Base-by-base conservation (phyloP, 2,888 invertebrate species). In the Megalurothrips usitatus region DNA sequence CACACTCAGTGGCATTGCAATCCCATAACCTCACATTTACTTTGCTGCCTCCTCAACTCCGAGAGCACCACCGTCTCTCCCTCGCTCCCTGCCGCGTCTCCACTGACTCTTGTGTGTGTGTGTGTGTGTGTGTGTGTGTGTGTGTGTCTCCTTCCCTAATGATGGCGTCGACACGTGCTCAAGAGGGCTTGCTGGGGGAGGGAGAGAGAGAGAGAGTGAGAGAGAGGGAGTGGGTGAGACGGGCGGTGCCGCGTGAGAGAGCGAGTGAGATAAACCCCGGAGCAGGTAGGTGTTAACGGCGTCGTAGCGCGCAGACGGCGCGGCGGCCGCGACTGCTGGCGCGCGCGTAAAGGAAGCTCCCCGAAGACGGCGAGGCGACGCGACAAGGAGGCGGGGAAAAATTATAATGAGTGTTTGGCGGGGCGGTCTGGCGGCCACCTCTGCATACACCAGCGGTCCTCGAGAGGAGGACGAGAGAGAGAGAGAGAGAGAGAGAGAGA, bases 81-180 rank as follows among this genome's bases (percentile, higher is more conserved):
- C 23, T 23, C n/a, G 1, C 23, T 68, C n/a, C 11, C 68, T 68
- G 23, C 68, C 68, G 23, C 63, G 19, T 52, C 52, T 52, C 52
- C 14, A 11, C 17, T 52, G 11, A 1, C 52, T 11, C 52, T 17
- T 52, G 14, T 52, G 52, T 52, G 8, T n/a, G 63, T n/a, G n/a
- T 9, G 1, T n/a, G 63, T 63, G 63, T 63, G 63, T 63, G 63
- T 68, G 23, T 68, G 68, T 68, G 68, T 68, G 68, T n/a, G 68
- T n/a, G 68, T 68, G 63, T 63, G 63, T 63, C n/a, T 9, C 19
- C 68, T 23, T 12, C 68, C 68, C 68, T 68, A 68, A 68, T 68
- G 68, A 68, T 68, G 68, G 68, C 68, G 9, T 23, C 23, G 68
- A 68, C 68, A 68, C 68, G 68, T 68, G 68, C 68, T 23, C 68